Evolutionary conservation across 2,888 invertebrate genomes (phyloP).

Genomic region (Melieria picta): DNA sequence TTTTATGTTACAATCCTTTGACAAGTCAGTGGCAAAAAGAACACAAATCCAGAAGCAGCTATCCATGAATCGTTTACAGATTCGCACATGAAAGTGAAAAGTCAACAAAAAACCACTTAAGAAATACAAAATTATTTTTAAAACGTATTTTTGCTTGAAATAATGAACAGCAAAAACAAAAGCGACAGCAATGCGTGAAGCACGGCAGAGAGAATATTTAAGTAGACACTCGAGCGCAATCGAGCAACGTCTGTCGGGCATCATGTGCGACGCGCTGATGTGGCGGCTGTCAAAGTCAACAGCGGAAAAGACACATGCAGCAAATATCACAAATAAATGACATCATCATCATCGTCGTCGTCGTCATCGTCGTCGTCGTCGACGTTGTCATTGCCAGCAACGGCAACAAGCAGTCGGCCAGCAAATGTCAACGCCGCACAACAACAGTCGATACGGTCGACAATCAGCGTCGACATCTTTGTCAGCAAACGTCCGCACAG

Average conservation of each 20-base stretch:
- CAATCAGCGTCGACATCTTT: constrained; percentile 25
- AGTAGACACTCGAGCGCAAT: constrained; percentile 25
- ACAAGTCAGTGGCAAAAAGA: too few relatives aligned
- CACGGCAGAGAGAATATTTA: constrained; percentile 28
- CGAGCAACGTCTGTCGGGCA: neutral
- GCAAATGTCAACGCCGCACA: neutral
- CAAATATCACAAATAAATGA: constrained; percentile 18
- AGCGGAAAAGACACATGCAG: constrained; percentile 28
- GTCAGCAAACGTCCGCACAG: constrained; percentile 23
- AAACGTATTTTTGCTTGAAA: constrained; percentile 16
- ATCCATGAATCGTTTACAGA: neutral
- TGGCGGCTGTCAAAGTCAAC: constrained; percentile 37
- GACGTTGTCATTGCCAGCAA: constrained; percentile 11
- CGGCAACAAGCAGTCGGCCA: constrained; percentile 1
- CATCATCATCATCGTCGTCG: constrained; percentile 29
- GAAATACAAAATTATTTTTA: constrained; percentile 25
- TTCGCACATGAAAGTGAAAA: constrained; percentile 28
- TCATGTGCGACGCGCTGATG: constrained; percentile 16
- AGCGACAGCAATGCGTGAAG: constrained; percentile 1
- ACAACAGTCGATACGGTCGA: constrained; percentile 16
- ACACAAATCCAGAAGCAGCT: too few relatives aligned
- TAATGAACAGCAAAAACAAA: neutral
- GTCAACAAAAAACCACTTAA: constrained; percentile 25
- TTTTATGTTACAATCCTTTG: too few relatives aligned
- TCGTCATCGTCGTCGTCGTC: constrained; percentile 11